A percentile compares a stretch with the other conserved stretches of the same genome.
These are phyloP conservation scores for Smutsia gigantea DNA, from an alignment of 2,797 vertebrate species.

Conservation along the genomic window DNA sequence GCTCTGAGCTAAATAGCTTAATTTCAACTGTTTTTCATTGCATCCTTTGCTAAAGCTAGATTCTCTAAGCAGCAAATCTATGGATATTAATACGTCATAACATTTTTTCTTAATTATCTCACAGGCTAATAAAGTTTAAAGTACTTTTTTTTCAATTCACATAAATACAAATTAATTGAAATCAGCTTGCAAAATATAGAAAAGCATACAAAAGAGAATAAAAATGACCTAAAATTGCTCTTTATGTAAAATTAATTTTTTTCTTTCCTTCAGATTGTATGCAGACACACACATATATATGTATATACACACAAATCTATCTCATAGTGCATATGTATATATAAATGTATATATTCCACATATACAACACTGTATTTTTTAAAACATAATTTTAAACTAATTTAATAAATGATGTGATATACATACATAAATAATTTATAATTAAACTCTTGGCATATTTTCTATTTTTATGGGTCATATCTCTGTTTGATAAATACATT, in stretches of 20 bases:
- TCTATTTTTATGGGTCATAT: background rate
- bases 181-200: background rate
- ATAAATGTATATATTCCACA: background rate
- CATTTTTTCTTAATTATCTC: constrained; percentile 48
- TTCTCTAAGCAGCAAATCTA: background rate
- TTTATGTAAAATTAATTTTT: background rate
- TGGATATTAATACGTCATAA: constrained; percentile 13
- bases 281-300: background rate
- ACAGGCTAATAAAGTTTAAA: background rate
- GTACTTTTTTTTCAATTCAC: background rate
- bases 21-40: constrained; percentile 68
- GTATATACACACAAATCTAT: background rate
- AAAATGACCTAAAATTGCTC: background rate
- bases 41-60: constrained; percentile 45
- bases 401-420: background rate
- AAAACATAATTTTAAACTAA: background rate
- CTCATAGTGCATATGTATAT: background rate
- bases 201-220: background rate
- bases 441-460: background rate
- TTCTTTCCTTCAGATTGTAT: background rate
- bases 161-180: constrained; percentile 3
- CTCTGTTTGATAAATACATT: background rate
- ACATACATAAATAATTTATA: background rate
- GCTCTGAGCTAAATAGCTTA: constrained; percentile 73
- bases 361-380: background rate